Conservation (phyloP, 2,888 invertebrate species). For the Chrysolina americana region DNA sequence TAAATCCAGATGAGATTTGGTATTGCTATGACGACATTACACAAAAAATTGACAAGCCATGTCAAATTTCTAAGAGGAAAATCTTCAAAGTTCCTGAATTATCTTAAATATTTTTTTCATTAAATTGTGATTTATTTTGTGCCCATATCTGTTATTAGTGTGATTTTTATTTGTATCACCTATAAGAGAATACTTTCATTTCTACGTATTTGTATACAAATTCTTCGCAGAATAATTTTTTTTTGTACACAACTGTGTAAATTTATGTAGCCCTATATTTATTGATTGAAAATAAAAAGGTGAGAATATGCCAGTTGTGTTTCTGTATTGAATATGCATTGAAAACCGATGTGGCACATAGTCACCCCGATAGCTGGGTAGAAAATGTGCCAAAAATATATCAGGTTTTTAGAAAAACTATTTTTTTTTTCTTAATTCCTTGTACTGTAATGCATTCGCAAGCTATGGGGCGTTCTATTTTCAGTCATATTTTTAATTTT, state of each 20-base stretch:
- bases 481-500: too few relatives aligned
- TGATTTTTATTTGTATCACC: slow-evolving; percentile 5
- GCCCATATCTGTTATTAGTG: too few relatives aligned
- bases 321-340: slow-evolving; percentile 18
- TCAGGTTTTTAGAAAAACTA: slow-evolving; percentile 10
- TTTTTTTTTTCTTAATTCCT: slow-evolving; percentile 6
- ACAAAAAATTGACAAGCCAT: slow-evolving; percentile 30
- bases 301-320: slow-evolving; percentile 20
- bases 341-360: slow-evolving; percentile 19
- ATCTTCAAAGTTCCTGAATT: slow-evolving; percentile 26
- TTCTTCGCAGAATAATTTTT: too few relatives aligned
- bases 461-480: too few relatives aligned
- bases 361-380: slow-evolving; percentile 7
- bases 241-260: slow-evolving; percentile 1
- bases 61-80: slow-evolving; percentile 30
- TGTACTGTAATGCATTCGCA: background rate
- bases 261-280: slow-evolving; percentile 14
- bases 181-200: background rate
- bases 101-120: too few relatives aligned
- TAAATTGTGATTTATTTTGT: too few relatives aligned
- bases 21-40: slow-evolving; percentile 31
- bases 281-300: slow-evolving; percentile 16
- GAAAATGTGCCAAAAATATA: slow-evolving; percentile 21
- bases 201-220: too few relatives aligned
- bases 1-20: slow-evolving; percentile 36